Percentiles rank a stretch among this genome's conserved stretches.
These are phyloP conservation scores for Semicossyphus pulcher DNA, from an alignment of 2,113 vertebrate species.

Conservation along the genomic window DNA sequence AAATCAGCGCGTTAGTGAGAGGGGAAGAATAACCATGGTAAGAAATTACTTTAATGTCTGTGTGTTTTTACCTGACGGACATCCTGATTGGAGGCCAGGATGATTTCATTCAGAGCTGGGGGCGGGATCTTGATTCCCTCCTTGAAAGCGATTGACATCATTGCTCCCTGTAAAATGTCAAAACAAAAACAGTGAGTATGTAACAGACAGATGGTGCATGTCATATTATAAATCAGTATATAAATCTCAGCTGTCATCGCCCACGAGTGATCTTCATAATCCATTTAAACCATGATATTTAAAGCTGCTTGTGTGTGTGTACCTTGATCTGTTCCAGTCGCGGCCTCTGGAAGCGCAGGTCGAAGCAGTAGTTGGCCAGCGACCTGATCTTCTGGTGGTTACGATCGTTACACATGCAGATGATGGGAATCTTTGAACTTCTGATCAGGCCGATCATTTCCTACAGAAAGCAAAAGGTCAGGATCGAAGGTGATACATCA, in stretches of 20 bases:
- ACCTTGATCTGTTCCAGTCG: constrained; percentile 98
- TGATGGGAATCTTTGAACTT: constrained; percentile 94
- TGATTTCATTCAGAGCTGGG: constrained; percentile 96
- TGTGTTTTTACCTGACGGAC: constrained; percentile 91
- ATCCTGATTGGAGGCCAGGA: constrained; percentile 96
- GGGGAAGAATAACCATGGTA: neutral
- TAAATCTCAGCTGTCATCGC: no score
- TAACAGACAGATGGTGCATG: neutral
- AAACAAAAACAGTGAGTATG: neutral
- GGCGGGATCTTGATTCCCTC: constrained; percentile 95
- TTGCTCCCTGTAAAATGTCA: constrained; percentile 88
- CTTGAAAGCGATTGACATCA: constrained; percentile 97
- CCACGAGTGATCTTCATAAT: no score
- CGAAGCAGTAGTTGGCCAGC: constrained; percentile 94
- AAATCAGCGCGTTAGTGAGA: neutral
- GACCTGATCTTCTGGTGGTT: constrained; percentile 97
- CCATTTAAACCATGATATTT: no score
- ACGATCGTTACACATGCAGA: constrained; percentile 98
- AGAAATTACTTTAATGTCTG: neutral
- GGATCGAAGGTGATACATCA: no score
- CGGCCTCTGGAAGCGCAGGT: constrained; percentile 95
- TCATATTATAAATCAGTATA: no score
- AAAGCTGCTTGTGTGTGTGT: constrained; percentile 7
- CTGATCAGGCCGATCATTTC: constrained; percentile 94
- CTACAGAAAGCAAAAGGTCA: constrained; percentile 72